These are phyloP conservation scores for Morinoia aosen DNA, from an alignment of 2,888 invertebrate genomes.

Conservation along the genomic window DNA sequence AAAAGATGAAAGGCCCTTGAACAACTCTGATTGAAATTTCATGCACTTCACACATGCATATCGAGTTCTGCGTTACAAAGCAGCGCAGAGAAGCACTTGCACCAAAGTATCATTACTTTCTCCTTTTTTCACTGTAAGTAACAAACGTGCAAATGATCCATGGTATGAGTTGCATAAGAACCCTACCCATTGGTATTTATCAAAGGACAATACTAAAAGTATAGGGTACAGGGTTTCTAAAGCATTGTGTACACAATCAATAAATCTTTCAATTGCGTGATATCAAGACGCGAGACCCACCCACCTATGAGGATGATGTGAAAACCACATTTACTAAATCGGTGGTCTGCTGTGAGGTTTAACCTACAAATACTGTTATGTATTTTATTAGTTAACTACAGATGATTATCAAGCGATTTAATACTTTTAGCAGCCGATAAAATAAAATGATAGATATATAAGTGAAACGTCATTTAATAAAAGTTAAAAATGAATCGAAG, in stretches of 20 bases:
- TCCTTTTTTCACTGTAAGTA: neutral
- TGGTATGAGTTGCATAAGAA: neutral
- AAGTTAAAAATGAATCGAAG: neutral
- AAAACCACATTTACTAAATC: neutral
- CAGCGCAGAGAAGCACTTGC: neutral
- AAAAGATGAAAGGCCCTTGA: neutral
- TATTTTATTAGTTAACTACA: neutral
- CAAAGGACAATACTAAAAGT: neutral
- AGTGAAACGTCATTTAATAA: neutral
- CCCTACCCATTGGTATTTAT: neutral
- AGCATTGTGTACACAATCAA: neutral
- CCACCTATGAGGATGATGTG: constrained; percentile 9
- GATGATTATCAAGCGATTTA: neutral
- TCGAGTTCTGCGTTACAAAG: neutral
- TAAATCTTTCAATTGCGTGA: neutral
- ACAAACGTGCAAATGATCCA: neutral
- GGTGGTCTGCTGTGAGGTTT: neutral
- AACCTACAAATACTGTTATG: neutral
- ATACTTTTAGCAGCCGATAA: neutral
- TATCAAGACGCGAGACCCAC: neutral
- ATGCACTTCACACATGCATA: neutral
- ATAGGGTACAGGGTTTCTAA: neutral
- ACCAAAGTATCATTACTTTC: neutral
- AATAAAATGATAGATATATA: neutral
- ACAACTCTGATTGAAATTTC: neutral